A percentile compares a stretch with the other conserved stretches of the same genome.
Evolutionary conservation across 2,797 vertebrate species (phyloP).

Genomic region (Brachymystax lenok): DNA sequence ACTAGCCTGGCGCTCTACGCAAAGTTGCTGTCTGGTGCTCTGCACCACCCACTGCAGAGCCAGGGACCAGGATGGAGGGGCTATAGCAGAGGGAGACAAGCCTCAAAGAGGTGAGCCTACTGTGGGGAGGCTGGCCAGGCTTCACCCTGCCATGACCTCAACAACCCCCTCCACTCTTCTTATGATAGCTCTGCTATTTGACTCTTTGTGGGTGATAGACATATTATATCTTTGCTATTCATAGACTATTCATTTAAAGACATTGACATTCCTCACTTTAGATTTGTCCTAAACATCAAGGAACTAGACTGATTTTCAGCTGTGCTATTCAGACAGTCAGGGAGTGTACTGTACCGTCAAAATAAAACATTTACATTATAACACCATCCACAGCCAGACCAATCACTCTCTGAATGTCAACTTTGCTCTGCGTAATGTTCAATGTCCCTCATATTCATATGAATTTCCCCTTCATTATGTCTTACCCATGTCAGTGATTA

Average conservation of each 20-base stretch:
- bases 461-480: constrained; percentile 76
- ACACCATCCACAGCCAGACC: constrained; percentile 35
- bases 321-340: constrained; percentile 10
- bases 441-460: constrained; percentile 35
- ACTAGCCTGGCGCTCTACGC: not conserved
- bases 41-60: not conserved
- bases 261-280: constrained; percentile 11
- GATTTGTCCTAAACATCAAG: constrained; percentile 26
- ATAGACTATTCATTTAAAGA: constrained; percentile 37
- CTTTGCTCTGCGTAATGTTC: constrained; percentile 52
- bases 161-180: not conserved
- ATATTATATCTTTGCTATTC: constrained; percentile 47
- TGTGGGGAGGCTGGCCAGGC: not conserved
- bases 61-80: not conserved
- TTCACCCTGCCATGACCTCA: not conserved
- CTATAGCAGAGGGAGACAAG: not conserved
- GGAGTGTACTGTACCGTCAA: not conserved
- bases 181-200: not conserved
- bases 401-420: constrained; percentile 49
- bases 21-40: not conserved
- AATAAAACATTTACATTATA: constrained; percentile 26
- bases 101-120: not conserved
- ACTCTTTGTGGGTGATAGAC: not conserved
- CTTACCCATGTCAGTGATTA: constrained; percentile 71
- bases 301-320: constrained; percentile 11